phyloP scores from a whole-genome alignment of 2,888 invertebrate species.

The Agonopterix heracliana region DNA sequence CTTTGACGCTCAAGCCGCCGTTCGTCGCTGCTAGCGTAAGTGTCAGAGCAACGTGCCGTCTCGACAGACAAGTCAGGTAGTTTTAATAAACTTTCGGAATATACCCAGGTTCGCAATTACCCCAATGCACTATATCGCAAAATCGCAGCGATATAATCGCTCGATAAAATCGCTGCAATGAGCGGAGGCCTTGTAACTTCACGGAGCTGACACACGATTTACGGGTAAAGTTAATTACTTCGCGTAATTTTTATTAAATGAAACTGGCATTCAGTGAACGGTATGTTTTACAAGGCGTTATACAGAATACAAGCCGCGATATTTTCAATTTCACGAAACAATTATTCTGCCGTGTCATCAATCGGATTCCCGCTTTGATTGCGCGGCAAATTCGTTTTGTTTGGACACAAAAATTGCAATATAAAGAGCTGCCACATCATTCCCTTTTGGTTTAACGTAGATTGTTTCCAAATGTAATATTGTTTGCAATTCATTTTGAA shows the following conservation, averaged over 20 bases:
- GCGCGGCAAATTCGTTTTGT: constrained; percentile 76
- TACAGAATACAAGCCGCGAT: constrained; percentile 54
- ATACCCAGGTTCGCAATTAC: too few species aligned
- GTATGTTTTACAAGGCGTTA: constrained; percentile 52
- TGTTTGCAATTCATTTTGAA: constrained; percentile 73
- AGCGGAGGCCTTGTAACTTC: too few species aligned
- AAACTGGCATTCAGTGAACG: background rate
- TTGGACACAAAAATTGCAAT: constrained; percentile 76
- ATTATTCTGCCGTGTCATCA: constrained; percentile 76
- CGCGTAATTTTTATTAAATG: too few species aligned
- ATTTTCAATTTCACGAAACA: constrained; percentile 76
- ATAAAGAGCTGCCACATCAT: constrained; percentile 77
- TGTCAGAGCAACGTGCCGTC: too few species aligned
- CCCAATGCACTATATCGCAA: too few species aligned
- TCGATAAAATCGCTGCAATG: too few species aligned
- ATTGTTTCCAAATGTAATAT: constrained; percentile 74
- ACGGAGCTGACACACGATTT: constrained; percentile 20
- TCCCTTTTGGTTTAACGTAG: constrained; percentile 74
- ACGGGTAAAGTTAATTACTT: constrained; percentile 18
- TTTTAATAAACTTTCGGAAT: too few species aligned
- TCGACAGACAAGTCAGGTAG: too few species aligned
- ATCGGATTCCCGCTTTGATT: constrained; percentile 76
- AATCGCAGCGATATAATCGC: too few species aligned
- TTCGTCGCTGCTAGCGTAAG: too few species aligned
- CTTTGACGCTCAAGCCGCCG: too few species aligned